Percentiles rank a stretch among this genome's conserved stretches.
Conservation (phyloP, 92 coral and sea anemone genomes). For the Palythoa grandiflora region DNA sequence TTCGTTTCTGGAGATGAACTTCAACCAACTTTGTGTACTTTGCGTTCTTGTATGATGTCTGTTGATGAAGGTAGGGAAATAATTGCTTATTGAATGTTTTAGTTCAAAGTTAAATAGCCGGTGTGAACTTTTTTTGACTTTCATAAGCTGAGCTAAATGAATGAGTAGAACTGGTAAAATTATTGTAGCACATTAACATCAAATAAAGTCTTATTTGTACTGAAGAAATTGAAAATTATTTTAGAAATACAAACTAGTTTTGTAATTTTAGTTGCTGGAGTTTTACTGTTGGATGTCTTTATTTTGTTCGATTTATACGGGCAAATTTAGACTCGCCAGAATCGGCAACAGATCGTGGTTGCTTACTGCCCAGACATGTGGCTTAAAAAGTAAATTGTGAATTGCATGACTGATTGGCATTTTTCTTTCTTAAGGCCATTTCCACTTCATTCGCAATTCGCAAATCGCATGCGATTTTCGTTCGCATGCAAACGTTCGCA, state of each 20-base stretch:
- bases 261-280: not conserved
- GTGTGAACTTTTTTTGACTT: too few species aligned
- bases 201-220: too few species aligned
- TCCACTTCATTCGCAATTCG: too few species aligned
- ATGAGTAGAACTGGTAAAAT: too few species aligned
- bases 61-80: not conserved
- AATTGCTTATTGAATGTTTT: not conserved
- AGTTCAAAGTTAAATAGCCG: too few species aligned
- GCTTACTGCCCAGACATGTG: not conserved
- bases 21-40: not conserved
- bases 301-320: not conserved
- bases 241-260: too few species aligned
- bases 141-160: too few species aligned
- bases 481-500: too few species aligned
- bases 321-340: not conserved
- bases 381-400: not conserved
- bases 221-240: too few species aligned
- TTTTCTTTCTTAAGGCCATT: too few species aligned
- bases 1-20: not conserved
- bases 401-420: not conserved
- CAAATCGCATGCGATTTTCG: too few species aligned
- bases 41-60: not conserved
- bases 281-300: not conserved
- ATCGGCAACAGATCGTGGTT: not conserved
- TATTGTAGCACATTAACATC: too few species aligned